phyloP scores from a whole-genome alignment of 2,797 vertebrate genomes.

The Streptopelia turtur region DNA sequence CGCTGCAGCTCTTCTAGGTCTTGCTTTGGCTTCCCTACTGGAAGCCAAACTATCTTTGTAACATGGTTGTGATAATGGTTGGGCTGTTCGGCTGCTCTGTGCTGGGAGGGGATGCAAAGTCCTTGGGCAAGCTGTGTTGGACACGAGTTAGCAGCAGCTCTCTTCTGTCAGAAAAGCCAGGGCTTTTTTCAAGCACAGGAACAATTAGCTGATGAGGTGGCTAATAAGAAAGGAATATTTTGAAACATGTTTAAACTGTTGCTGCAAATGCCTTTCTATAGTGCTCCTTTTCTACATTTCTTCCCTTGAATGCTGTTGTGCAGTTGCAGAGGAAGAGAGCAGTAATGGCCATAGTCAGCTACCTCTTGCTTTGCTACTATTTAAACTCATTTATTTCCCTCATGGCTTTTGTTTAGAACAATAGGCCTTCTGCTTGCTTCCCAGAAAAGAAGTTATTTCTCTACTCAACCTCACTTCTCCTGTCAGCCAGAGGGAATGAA shows the following conservation, averaged over 20 bases:
- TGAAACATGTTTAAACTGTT: background rate
- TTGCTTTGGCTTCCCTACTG: background rate
- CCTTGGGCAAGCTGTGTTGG: background rate
- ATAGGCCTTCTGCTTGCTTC: background rate
- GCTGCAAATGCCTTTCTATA: background rate
- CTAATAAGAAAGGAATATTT: background rate
- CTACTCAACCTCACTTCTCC: background rate
- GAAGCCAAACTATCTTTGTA: background rate
- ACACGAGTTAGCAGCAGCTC: background rate
- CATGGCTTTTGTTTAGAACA: background rate
- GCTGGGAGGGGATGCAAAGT: background rate
- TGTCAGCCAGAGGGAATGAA: background rate
- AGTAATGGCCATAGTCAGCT: background rate
- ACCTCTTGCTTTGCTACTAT: background rate
- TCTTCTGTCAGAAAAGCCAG: background rate
- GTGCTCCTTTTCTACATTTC: background rate
- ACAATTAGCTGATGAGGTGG: background rate
- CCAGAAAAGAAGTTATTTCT: background rate
- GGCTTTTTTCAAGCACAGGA: background rate
- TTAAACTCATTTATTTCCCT: background rate
- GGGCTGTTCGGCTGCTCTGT: rapidly evolving
- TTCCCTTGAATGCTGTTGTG: background rate
- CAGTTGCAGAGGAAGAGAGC: background rate
- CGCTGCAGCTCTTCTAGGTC: background rate
- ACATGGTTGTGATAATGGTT: background rate